Evolutionary conservation across 2,888 invertebrate genomes (phyloP).

Genomic region (Boloria euphrosyne): DNA sequence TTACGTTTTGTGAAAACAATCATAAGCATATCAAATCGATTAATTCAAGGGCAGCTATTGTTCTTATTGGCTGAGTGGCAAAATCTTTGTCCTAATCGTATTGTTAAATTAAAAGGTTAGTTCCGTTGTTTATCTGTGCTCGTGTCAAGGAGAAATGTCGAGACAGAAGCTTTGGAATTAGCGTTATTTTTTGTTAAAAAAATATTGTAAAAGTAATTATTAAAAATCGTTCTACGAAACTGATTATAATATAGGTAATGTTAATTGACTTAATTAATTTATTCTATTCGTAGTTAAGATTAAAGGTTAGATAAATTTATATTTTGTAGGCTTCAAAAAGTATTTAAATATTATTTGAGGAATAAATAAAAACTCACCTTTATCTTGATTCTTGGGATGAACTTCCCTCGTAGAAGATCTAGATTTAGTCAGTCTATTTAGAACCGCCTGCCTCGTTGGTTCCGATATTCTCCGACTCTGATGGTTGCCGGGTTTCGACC

Average conservation of each 20-base stretch:
- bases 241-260: too few relatives aligned
- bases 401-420: constrained; percentile 76
- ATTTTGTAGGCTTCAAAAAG: background rate
- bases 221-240: background rate
- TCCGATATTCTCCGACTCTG: constrained; percentile 72
- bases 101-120: constrained; percentile 28
- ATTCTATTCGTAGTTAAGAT: background rate
- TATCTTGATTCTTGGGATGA: constrained; percentile 68
- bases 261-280: background rate
- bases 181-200: background rate
- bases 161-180: background rate
- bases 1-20: constrained; percentile 16
- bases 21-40: constrained; percentile 28
- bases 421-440: constrained; percentile 73
- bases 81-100: constrained; percentile 22
- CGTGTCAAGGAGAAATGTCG: constrained; percentile 21
- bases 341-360: background rate
- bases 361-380: constrained; percentile 52
- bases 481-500: constrained; percentile 62
- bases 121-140: constrained; percentile 29
- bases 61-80: constrained; percentile 25
- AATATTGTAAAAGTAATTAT: background rate
- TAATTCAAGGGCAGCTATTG: constrained; percentile 32
- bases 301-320: too few relatives aligned
- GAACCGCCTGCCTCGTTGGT: constrained; percentile 65